A percentile compares a stretch with the other conserved stretches of the same genome.
These are phyloP conservation scores for human (Homo sapiens) DNA, from an alignment of 2,113 vertebrate species.

Conservation along the genomic window DNA sequence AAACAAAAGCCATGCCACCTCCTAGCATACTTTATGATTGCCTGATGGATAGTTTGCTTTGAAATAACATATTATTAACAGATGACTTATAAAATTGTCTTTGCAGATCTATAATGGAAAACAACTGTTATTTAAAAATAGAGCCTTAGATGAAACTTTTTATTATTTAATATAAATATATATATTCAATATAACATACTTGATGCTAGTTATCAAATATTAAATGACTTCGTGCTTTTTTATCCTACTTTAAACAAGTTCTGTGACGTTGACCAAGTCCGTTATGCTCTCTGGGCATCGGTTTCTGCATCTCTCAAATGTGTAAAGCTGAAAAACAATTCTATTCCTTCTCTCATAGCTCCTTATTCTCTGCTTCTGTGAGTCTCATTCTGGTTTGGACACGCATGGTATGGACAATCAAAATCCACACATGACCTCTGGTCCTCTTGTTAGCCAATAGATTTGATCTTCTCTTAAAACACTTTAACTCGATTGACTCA, in stretches of 20 bases:
- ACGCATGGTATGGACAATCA: background rate
- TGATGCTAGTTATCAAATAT: background rate
- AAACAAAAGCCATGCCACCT: background rate
- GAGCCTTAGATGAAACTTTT: background rate
- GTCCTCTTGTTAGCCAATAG: background rate
- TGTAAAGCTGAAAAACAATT: background rate
- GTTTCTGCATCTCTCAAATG: background rate
- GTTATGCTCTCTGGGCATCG: background rate
- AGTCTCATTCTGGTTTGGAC: background rate
- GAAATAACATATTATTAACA: conserved; percentile 4
- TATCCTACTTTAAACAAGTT: background rate
- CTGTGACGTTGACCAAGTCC: too few relatives aligned
- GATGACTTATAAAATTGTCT: background rate
- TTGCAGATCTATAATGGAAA: background rate
- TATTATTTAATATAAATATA: background rate
- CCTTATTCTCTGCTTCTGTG: background rate
- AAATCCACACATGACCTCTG: background rate
- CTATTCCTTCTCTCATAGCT: background rate
- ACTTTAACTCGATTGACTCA: background rate
- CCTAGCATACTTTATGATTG: background rate
- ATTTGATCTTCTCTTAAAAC: background rate
- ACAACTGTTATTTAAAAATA: background rate
- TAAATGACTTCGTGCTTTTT: background rate
- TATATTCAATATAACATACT: background rate
- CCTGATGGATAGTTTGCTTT: background rate